Evolutionary conservation across 2,797 vertebrate species (phyloP), one percentile per base, ranked within the genome.

Genomic region (Pseudochirops cupreus): DNA sequence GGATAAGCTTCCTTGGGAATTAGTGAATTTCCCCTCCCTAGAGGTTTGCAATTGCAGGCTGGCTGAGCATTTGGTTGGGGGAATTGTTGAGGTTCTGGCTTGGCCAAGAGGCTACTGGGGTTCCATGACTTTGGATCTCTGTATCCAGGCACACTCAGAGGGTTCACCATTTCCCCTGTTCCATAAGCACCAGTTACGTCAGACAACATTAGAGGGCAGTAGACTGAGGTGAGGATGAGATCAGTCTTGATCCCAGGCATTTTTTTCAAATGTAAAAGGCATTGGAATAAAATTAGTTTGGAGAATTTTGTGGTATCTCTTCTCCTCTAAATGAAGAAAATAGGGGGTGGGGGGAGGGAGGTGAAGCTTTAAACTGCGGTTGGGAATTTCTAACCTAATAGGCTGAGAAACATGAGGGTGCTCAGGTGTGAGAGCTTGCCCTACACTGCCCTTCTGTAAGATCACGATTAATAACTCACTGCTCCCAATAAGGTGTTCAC

Each of bases 271-370:
- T 82, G 6, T 39, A 82, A 82, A 82, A 82, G 16, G 5, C 67
- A 82, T 3, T 46, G n/a, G n/a, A 82, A 82, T 82, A 39, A 39
- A 67, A 82, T 39, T 39, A 74, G 16, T 24, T 74, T 82, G 21
- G 1, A 39, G 67, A 21, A 82, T 39, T 82, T 39, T 9, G n/a
- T 39, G n/a, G 39, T 21, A 31, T 39, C 7, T 9, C 6, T 82
- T 39, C 7, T 39, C 62, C 1, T 67, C 18, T 39, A 82, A 39
- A 39, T 39, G 16, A n/a, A 82, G 18, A 82, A 82, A 82, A 39
- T 21, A 4, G 39, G 5, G 14, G 16, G 2, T 7, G 7, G n/a
- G 1, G 1, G n/a, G 5, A 12, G 12, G 29, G 12, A 62, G 29
- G 29, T 59, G 31, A 67, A 31, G 33, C 18, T 39, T 82, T 82